Evolutionary conservation across 2,797 vertebrate genomes (phyloP), one percentile per base, ranked within the genome.

Genomic region (Catharus ustulatus): DNA sequence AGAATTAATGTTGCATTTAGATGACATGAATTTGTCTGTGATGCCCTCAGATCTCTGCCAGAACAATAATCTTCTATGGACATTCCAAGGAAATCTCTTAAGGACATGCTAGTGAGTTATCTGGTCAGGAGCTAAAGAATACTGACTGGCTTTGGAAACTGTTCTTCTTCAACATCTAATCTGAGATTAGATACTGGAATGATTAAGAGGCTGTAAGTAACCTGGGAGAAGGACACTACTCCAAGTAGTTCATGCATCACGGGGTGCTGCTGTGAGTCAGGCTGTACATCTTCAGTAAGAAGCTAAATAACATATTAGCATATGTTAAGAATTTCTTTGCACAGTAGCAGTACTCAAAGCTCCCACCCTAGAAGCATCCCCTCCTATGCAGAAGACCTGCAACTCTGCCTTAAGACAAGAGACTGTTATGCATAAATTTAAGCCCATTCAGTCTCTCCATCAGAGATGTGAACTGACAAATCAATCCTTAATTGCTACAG

Each of bases 11-110:
- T 78, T 78, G 30, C 59, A 75, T 72, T 80, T 74, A 71, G 62
- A 83, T 61, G 12, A 85, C 23, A 67, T 29, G 9, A 92, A 67
- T 69, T 80, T 69, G 18, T 36, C 36, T 61, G 36, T 38, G 73
- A 87, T 49, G 45, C 5, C 59, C 9, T 76, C 64, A 55, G 58
- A 69, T 43, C 34, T 80, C n/a, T 7, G 11, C 66, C 34, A 52
- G 66, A 91, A 90, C 49, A 89, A 84, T 84, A 91, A 95, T 75
- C 82, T 73, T 42, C 71, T 61, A 51, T 6, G 7, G 74, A 93
- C 12, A 5, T 82, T 84, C 74, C 57, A 93, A 87, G 67, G 57
- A 93, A 95, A 93, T 89, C 84, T 95, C 78, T 67, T 94, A 77
- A 90, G 73, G 67, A 80, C 42, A 17, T n/a, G 20, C 20, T 51